Conservation (phyloP, 1,140 invertebrate genomes). For the Leptinotarsa texana region DNA sequence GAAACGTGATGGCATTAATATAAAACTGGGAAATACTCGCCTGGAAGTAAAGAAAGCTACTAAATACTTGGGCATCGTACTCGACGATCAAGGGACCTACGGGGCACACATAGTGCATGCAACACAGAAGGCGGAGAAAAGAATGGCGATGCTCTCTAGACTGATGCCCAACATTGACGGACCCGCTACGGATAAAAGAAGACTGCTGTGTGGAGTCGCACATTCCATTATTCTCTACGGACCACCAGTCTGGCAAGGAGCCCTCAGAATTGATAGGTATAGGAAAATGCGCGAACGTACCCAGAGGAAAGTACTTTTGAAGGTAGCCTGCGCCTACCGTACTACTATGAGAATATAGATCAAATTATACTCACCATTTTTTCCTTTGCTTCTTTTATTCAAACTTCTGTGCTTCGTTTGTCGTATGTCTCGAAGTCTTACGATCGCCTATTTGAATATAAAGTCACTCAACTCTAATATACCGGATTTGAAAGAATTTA, state of each 20-base stretch:
- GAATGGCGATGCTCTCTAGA: slow-evolving; percentile 10
- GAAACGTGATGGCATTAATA: slow-evolving; percentile 3
- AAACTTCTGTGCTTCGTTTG: too few species aligned
- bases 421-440: too few species aligned
- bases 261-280: slow-evolving; percentile 19
- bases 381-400: too few species aligned
- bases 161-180: slow-evolving; percentile 31
- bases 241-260: slow-evolving; percentile 31
- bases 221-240: slow-evolving; percentile 29
- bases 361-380: too few species aligned
- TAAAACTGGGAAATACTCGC: neutral
- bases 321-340: slow-evolving; percentile 23
- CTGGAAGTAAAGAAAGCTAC: neutral
- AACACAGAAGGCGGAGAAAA: slow-evolving; percentile 19
- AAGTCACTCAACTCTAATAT: too few species aligned
- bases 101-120: slow-evolving; percentile 17
- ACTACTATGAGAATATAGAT: neutral
- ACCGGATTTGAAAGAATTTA: too few species aligned
- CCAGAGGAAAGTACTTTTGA: slow-evolving; percentile 25
- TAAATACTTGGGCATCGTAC: slow-evolving; percentile 26
- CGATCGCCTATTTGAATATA: too few species aligned
- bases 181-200: slow-evolving; percentile 12
- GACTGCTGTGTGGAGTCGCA: neutral
- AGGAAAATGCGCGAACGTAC: slow-evolving; percentile 10
- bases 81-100: slow-evolving; percentile 19